A percentile compares a stretch with the other conserved stretches of the same genome.
Conservation (phyloP, 2,888 invertebrate genomes). For the Agonopterix arenella region DNA sequence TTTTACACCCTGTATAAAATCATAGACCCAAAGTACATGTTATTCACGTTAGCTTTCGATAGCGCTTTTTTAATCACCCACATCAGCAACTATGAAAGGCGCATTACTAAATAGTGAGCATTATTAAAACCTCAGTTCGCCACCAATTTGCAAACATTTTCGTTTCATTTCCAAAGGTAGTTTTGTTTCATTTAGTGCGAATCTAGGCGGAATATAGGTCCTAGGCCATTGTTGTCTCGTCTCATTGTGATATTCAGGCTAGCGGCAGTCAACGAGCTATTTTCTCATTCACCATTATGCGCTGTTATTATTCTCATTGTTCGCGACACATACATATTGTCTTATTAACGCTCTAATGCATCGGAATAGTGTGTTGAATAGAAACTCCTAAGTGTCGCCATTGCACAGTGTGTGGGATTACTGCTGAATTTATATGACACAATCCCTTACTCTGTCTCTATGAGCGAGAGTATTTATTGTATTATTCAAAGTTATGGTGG, state of each 20-base stretch:
- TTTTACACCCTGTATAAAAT: no score
- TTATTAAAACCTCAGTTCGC: conserved; percentile 23
- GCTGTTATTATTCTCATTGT: conserved; percentile 66
- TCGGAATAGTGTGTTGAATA: conserved; percentile 9
- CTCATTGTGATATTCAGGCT: conserved; percentile 60
- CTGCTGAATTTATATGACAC: neutral
- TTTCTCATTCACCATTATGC: conserved; percentile 69
- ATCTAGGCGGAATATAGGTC: conserved; percentile 58
- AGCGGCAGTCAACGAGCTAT: conserved; percentile 58
- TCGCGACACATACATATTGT: conserved; percentile 50
- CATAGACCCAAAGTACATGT: no score
- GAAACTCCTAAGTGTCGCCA: conserved; percentile 8
- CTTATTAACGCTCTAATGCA: conserved; percentile 38
- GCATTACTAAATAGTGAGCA: neutral
- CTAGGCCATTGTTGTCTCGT: conserved; percentile 55
- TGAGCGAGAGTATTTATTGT: no score
- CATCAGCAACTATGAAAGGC: neutral
- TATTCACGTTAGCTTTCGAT: neutral
- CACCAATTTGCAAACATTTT: conserved; percentile 51
- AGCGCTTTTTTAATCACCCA: neutral
- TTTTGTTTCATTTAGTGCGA: conserved; percentile 62
- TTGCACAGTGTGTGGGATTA: no score
- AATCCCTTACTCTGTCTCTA: neutral
- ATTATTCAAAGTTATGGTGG: no score
- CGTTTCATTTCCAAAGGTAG: conserved; percentile 48